phyloP scores from a whole-genome alignment of 2,888 invertebrate species.

The Liodrosophila aerea region DNA sequence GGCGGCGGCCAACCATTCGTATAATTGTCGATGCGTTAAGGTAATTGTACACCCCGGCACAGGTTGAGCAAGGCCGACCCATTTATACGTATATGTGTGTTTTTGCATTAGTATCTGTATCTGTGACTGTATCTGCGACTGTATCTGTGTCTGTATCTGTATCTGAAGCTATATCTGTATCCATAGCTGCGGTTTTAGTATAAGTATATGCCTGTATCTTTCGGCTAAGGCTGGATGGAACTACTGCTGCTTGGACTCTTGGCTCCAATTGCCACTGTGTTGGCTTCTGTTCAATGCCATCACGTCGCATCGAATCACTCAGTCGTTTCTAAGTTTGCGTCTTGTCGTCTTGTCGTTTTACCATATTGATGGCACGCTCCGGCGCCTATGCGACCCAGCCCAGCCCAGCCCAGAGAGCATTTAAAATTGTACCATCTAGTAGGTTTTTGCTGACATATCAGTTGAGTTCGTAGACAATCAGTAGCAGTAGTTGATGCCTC shows the following conservation, averaged over 20 bases:
- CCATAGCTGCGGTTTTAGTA: conserved; percentile 4
- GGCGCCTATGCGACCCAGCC: conserved; percentile 44
- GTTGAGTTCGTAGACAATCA: conserved; percentile 25
- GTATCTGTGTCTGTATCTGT: conserved; percentile 6
- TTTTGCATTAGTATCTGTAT: conserved; percentile 14
- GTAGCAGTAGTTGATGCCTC: conserved; percentile 47
- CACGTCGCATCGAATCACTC: conserved; percentile 53
- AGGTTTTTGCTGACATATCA: conserved; percentile 42
- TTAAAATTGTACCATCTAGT: conserved; percentile 58
- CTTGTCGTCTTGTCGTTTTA: conserved; percentile 67
- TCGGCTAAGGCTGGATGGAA: not conserved
- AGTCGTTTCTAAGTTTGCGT: conserved; percentile 67
- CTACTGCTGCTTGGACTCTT: not conserved
- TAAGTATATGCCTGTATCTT: conserved; percentile 22
- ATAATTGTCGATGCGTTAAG: conserved; percentile 83
- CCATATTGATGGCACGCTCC: conserved; percentile 73
- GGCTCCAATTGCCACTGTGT: conserved; percentile 5
- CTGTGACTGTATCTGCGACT: conserved; percentile 7
- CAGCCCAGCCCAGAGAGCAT: conserved; percentile 31
- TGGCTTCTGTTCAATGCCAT: conserved; percentile 65
- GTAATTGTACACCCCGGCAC: conserved; percentile 80
- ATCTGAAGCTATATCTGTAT: conserved; percentile 8
- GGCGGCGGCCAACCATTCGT: conserved; percentile 79
- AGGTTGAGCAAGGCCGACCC: conserved; percentile 62
- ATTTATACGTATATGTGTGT: conserved; percentile 30